Percentiles rank a stretch among this genome's conserved stretches.
phyloP scores from a whole-genome alignment of 2,888 invertebrate genomes.

The Lacanobia oleracea region DNA sequence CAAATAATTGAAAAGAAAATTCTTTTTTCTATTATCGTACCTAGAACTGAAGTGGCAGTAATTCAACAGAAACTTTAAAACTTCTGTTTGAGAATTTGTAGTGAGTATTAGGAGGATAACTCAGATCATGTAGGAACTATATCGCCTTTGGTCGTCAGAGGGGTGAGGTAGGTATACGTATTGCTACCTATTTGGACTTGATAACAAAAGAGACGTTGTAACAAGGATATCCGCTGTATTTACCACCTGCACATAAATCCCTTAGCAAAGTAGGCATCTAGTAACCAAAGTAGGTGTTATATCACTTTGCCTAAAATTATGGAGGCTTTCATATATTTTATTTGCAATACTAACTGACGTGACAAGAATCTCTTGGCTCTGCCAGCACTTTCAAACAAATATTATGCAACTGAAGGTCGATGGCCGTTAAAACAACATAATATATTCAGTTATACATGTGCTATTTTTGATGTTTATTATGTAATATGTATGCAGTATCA shows the following conservation, averaged over 20 bases:
- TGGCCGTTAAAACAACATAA: conserved; percentile 46
- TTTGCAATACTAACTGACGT: conserved; percentile 53
- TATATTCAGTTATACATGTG: conserved; percentile 43
- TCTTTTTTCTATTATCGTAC: background rate
- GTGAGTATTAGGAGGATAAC: background rate
- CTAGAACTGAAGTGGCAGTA: background rate
- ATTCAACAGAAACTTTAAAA: too few relatives aligned
- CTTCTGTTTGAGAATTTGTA: too few relatives aligned
- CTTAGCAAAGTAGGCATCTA: conserved; percentile 13
- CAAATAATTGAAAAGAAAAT: background rate
- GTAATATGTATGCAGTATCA: conserved; percentile 72
- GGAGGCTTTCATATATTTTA: conserved; percentile 56
- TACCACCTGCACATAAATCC: conserved; percentile 8
- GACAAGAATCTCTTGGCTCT: conserved; percentile 51
- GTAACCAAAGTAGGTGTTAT: conserved; percentile 38
- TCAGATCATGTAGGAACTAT: background rate
- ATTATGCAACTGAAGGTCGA: conserved; percentile 60
- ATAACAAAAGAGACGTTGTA: background rate
- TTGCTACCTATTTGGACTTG: too few relatives aligned
- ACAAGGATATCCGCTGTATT: conserved; percentile 6
- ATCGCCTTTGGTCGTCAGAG: background rate
- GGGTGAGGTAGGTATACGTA: background rate
- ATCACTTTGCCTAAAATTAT: conserved; percentile 40
- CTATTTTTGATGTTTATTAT: conserved; percentile 63
- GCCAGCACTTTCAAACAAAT: conserved; percentile 61